Conservation (phyloP, 1,140 invertebrate genomes). For the Eulimnadia texana region DNA sequence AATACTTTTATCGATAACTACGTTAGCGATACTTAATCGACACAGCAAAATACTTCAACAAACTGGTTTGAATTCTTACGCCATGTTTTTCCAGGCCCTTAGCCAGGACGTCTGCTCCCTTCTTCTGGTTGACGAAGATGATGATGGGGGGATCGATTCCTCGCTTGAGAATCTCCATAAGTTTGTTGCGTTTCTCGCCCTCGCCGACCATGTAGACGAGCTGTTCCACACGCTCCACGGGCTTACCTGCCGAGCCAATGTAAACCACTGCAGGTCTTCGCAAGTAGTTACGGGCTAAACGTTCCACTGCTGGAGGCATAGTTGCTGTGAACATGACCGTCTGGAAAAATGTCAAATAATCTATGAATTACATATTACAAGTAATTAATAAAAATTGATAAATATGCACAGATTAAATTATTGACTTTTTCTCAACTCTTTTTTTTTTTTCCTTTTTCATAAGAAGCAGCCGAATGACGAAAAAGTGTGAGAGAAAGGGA, state of each 20-base stretch:
- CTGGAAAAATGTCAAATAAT: constrained; percentile 32
- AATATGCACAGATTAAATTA: not conserved
- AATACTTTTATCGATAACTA: too few relatives aligned
- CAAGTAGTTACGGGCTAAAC: constrained; percentile 86
- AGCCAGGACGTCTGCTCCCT: constrained; percentile 94
- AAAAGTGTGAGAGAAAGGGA: constrained; percentile 42
- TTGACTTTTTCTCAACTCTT: too few relatives aligned
- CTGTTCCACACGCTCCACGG: constrained; percentile 94
- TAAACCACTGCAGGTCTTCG: constrained; percentile 93
- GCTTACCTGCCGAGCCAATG: constrained; percentile 96
- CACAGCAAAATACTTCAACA: too few relatives aligned
- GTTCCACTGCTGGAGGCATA: constrained; percentile 95
- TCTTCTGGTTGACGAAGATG: constrained; percentile 99
- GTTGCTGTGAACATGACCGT: constrained; percentile 99
- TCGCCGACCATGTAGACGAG: constrained; percentile 91
- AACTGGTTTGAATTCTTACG: too few relatives aligned
- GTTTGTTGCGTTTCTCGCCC: constrained; percentile 79
- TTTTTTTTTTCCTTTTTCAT: too few relatives aligned
- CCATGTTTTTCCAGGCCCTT: constrained; percentile 94
- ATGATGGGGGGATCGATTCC: constrained; percentile 93
- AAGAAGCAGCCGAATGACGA: too few relatives aligned
- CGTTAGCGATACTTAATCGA: too few relatives aligned
- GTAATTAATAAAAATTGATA: not conserved
- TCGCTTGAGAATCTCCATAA: constrained; percentile 69
- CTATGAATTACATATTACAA: constrained; percentile 2